These are phyloP conservation scores for Platypus cylindrus DNA, from an alignment of 2,888 invertebrate genomes.

Conservation along the genomic window DNA sequence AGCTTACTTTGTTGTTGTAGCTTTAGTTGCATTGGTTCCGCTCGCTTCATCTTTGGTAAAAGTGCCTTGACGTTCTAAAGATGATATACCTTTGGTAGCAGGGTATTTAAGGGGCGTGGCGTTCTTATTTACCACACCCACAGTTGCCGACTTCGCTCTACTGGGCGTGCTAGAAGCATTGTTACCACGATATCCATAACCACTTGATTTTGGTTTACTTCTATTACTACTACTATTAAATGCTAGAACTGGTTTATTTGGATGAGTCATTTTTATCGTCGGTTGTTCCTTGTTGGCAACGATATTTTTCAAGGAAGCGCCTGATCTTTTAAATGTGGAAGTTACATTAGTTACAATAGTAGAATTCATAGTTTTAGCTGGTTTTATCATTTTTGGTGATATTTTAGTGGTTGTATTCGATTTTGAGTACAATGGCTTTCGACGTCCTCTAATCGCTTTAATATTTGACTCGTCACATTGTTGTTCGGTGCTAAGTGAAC, in stretches of 20 bases:
- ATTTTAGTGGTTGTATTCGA: conserved; percentile 21
- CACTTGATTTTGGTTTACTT: conserved; percentile 19
- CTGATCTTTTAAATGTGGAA: conserved; percentile 18
- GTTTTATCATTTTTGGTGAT: conserved; percentile 24
- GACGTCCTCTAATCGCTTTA: conserved; percentile 43
- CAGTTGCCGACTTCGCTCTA: no score
- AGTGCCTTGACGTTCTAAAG: conserved; percentile 74
- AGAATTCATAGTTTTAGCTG: conserved; percentile 27
- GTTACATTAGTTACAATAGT: conserved; percentile 31
- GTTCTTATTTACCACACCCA: conserved; percentile 6
- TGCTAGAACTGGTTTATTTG: conserved; percentile 4
- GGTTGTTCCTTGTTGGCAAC: neutral
- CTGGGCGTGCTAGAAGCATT: conserved; percentile 16
- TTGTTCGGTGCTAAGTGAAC: conserved; percentile 24
- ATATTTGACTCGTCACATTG: conserved; percentile 16
- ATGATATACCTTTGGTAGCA: conserved; percentile 29
- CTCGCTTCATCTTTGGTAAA: conserved; percentile 71
- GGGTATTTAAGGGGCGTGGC: conserved; percentile 17
- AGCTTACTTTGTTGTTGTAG: conserved; percentile 19
- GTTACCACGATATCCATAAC: conserved; percentile 18
- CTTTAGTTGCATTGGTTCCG: conserved; percentile 11
- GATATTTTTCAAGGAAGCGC: conserved; percentile 4
- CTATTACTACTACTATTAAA: conserved; percentile 21
- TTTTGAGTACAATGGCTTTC: conserved; percentile 51
- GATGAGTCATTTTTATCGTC: conserved; percentile 1